phyloP scores from a whole-genome alignment of 1,140 invertebrate species.

The Tigriopus japonicus region DNA sequence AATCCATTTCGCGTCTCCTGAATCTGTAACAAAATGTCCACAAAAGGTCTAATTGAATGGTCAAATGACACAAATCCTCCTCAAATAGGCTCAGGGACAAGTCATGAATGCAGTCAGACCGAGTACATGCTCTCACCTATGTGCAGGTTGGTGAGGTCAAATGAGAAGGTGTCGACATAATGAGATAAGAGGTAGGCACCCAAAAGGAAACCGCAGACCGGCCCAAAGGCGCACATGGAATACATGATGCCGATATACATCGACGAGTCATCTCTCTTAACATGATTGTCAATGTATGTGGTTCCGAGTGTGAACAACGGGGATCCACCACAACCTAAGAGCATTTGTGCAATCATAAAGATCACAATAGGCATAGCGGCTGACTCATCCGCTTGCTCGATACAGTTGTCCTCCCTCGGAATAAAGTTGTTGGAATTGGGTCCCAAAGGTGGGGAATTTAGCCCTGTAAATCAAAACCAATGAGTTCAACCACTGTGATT shows the following conservation, averaged over 20 bases:
- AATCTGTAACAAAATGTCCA: slow-evolving; percentile 17
- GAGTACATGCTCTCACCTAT: slow-evolving; percentile 16
- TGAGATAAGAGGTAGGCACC: slow-evolving; percentile 33
- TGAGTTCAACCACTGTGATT: background rate
- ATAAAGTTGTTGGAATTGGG: slow-evolving; percentile 43
- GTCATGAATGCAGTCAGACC: slow-evolving; percentile 13
- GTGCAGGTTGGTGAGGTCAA: slow-evolving; percentile 15
- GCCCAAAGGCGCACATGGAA: slow-evolving; percentile 35
- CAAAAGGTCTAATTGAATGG: background rate
- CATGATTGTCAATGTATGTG: slow-evolving; percentile 37
- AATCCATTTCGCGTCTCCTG: slow-evolving; percentile 30
- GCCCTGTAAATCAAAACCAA: slow-evolving; percentile 24
- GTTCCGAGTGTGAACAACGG: slow-evolving; percentile 35
- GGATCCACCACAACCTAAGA: slow-evolving; percentile 34
- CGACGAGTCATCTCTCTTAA: slow-evolving; percentile 31
- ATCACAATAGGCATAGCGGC: slow-evolving; percentile 29
- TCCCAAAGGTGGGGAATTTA: slow-evolving; percentile 45
- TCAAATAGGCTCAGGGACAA: background rate
- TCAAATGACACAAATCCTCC: background rate
- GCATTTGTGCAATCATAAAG: slow-evolving; percentile 28
- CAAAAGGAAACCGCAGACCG: slow-evolving; percentile 33
- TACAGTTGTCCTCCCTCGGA: slow-evolving; percentile 47
- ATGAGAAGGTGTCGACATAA: slow-evolving; percentile 31
- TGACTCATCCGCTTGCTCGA: slow-evolving; percentile 38
- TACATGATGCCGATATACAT: slow-evolving; percentile 36